Evolutionary conservation across 2,888 invertebrate genomes (phyloP), one percentile per base, ranked within the genome.

Genomic region (Dasysyrphus tricinctus): DNA sequence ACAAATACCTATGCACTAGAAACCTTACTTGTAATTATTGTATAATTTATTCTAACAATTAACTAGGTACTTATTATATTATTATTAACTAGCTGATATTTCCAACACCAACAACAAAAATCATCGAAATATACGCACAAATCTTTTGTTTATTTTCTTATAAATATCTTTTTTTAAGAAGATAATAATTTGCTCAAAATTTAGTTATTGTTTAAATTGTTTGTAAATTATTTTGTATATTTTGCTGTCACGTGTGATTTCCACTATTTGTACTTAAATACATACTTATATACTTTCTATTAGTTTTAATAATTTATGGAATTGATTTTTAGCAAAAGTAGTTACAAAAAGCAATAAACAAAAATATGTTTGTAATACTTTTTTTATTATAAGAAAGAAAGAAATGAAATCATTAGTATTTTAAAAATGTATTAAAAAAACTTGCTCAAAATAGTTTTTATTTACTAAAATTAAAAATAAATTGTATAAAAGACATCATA

Each of bases 361-460:
- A 12, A 34, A 49, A 34, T 19, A 47, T 32, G 32, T 65, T 65
- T 19, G n/a, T 49, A 34, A 19, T 29, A 69, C 34, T 34, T 4
- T 14, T 14, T 1, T 24, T 2, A 19, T 3, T 12, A 42, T 42
- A n/a, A 14, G 39, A 29, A 63, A 39, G 24, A 14, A 70, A 32
- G 7, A 47, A 16, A n/a, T 47, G 2, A 47, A 3, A 16, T 32
- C 32, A 32, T 47, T 0, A 24, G 24, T 24, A 73, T 49, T 70
- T 42, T 67, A 9, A 65, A 63, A 63, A 14, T 63, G 19, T 77
- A 81, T 77, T 81, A 16, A 72, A 19, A 63, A 61, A 69, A 67
- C n/a, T n/a, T 78, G 77, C 78, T 82, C 82, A 75, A 78, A 32
- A 32, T 56, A 16, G 69, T 44, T 73, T 73, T 78, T 54, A 61